phyloP scores from a whole-genome alignment of 2,797 vertebrate genomes.

The Acanthornis magna region DNA sequence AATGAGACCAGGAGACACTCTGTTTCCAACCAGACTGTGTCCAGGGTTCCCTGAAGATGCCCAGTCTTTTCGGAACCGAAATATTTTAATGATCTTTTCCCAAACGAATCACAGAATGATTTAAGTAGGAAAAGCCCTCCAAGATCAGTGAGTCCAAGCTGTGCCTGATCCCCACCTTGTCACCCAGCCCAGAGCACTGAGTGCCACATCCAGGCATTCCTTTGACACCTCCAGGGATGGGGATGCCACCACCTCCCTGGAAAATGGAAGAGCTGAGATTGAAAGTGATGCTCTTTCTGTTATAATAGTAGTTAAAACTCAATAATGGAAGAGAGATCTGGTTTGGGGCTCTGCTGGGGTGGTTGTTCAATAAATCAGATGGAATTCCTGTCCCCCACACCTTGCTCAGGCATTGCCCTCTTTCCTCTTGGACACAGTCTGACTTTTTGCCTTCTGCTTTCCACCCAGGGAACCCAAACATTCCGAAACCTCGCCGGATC shows the following conservation, averaged over 20 bases:
- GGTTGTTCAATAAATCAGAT: neutral
- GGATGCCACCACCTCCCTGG: neutral
- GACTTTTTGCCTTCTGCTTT: neutral
- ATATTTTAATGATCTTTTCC: neutral
- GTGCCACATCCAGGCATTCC: neutral
- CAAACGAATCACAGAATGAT: neutral
- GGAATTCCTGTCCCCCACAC: too few relatives aligned
- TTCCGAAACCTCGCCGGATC: conserved; percentile 95
- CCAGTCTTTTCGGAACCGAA: neutral
- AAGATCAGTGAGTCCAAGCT: neutral
- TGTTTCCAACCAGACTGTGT: neutral
- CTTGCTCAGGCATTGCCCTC: neutral
- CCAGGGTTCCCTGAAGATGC: neutral
- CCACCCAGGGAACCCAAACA: conserved; percentile 90
- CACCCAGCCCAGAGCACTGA: neutral
- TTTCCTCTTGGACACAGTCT: neutral
- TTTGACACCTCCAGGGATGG: neutral
- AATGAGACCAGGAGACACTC: neutral
- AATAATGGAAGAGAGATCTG: neutral
- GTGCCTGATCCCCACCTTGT: neutral
- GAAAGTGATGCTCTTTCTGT: neutral
- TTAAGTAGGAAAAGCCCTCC: neutral
- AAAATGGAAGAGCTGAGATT: neutral
- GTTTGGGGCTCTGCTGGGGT: neutral
- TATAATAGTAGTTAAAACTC: neutral